phyloP scores from a whole-genome alignment of 2,113 vertebrate species.

The Lepus timidus region DNA sequence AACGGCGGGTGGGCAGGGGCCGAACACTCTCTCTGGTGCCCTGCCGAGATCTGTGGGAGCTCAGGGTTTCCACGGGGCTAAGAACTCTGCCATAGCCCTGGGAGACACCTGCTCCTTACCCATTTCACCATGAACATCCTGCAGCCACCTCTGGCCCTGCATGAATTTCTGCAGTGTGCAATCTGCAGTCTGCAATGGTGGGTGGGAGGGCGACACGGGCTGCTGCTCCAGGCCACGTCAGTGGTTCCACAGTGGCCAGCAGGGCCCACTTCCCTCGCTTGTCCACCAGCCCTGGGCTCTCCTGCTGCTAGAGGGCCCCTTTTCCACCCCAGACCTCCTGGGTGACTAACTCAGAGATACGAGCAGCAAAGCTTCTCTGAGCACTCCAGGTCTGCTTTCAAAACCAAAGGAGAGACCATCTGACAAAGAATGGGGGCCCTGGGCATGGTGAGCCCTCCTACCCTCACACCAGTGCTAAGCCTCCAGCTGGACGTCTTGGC shows the following conservation, averaged over 20 bases:
- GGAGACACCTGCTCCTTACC: not conserved
- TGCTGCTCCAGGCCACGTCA: not conserved
- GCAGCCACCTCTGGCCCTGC: not conserved
- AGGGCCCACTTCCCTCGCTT: not conserved
- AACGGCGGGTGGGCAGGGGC: not conserved
- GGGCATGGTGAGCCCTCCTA: not conserved
- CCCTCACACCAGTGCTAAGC: not conserved
- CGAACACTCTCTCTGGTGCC: too few relatives aligned
- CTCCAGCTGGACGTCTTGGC: not conserved
- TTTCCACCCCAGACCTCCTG: not conserved
- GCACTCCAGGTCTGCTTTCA: not conserved
- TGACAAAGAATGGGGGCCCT: not conserved
- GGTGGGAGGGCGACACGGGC: not conserved
- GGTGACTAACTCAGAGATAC: not conserved
- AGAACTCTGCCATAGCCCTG: not conserved
- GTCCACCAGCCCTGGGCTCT: not conserved
- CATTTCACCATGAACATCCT: conserved; percentile 2
- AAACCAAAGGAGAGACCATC: not conserved
- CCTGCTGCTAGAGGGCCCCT: not conserved
- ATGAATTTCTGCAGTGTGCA: not conserved
- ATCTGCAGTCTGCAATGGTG: not conserved
- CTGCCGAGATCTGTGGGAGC: too few relatives aligned
- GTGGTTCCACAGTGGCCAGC: not conserved
- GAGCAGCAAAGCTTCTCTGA: not conserved
- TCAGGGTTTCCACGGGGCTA: not conserved